phyloP scores from a whole-genome alignment of 1,140 invertebrate species.

The Acromyrmex echinatior region DNA sequence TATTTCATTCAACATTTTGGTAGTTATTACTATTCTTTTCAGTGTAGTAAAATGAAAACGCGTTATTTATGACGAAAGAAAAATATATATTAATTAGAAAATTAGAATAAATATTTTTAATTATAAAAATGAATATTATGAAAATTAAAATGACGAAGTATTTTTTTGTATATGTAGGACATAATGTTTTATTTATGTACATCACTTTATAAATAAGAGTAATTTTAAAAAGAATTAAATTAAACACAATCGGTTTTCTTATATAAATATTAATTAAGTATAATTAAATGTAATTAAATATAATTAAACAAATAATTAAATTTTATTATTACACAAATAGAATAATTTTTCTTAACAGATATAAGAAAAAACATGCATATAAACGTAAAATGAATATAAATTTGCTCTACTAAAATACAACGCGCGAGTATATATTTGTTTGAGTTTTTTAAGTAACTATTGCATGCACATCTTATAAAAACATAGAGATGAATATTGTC shows the following conservation, averaged over 20 bases:
- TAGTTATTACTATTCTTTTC: too few species aligned
- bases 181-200: background rate
- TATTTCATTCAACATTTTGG: too few species aligned
- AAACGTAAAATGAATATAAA: background rate
- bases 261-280: too few species aligned
- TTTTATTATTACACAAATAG: background rate
- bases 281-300: background rate
- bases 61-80: background rate
- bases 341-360: background rate
- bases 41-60: background rate
- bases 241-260: too few species aligned
- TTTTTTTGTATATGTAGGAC: background rate
- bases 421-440: background rate
- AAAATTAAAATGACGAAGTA: background rate
- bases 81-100: background rate
- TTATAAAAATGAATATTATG: background rate
- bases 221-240: background rate
- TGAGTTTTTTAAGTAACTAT: background rate
- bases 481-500: background rate
- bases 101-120: constrained; percentile 12
- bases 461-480: background rate
- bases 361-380: background rate
- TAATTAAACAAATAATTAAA: background rate
- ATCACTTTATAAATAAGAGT: background rate
- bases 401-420: background rate